Base-by-base conservation (phyloP, 2,888 invertebrate genomes). In the Clunio marinus region DNA sequence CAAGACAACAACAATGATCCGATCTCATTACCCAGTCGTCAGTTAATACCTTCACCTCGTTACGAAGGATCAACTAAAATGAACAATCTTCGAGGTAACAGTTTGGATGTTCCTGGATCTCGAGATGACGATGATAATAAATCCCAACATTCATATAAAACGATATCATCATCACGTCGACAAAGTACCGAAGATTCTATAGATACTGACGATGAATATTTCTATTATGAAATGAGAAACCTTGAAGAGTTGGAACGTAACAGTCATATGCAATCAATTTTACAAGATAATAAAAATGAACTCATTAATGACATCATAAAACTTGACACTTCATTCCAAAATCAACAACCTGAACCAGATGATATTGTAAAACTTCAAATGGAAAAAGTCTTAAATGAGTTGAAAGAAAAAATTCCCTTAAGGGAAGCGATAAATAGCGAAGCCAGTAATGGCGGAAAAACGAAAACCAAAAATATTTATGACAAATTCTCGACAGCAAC, bases 171-270 rank as follows among this genome's bases (percentile, higher is more conserved):
- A 1, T 93, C 93, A 0, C 82, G 93, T 72, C 83, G 93, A 63
- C 93, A 94, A 79, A 93, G 93, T 74, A 93, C 93, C 0, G 94
- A 94, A 80, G 93, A 93, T 73, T 92, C 92, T 73, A 93, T 94
- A 69, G 94, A 94, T 76, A 92, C 91, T 25, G 94, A 94, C 78
- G 94, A 94, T 75, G 93, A 94, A 76, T 94, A 93, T 88, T 94
- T 93, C 74, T 91, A 91, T 73, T 93, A 94, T 76, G 93, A 94
- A 75, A 77, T 93, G 69, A 81, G 91, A 68, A 92, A 93, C 77
- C 78, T 94, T 35, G 92, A 94, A 78, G 91, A 93, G 78, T 83
- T 93, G 78, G 93, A 93, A 77, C 83, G 88, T 71, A 88, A 88
- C 71, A 85, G 86, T 1, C 85, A 86, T 72, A 73, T 86, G 69